phyloP scores from a whole-genome alignment of 92 coral and sea anemone species.

The Zoanthus sansibaricus region DNA sequence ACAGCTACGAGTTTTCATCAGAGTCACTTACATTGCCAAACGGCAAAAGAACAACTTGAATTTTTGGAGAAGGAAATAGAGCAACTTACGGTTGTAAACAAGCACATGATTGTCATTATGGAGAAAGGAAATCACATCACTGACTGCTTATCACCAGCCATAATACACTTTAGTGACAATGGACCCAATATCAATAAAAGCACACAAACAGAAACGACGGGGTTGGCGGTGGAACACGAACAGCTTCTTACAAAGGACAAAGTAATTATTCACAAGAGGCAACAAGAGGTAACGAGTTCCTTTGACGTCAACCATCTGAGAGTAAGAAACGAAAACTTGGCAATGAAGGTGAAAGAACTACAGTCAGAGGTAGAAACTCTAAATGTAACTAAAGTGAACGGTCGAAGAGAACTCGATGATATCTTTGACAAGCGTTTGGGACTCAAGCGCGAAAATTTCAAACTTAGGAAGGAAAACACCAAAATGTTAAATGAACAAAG shows the following conservation, averaged over 20 bases:
- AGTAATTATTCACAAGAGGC: background rate
- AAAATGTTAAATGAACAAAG: background rate
- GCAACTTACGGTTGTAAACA: background rate
- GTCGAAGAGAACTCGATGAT: background rate
- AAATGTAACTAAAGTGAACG: background rate
- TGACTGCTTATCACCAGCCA: background rate
- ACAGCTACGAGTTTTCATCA: background rate
- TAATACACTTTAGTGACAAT: background rate
- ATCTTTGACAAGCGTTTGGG: background rate
- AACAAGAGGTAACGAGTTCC: background rate
- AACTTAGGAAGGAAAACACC: slow-evolving; percentile 20
- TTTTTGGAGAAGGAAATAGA: background rate
- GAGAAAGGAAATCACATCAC: background rate
- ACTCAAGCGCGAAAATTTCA: background rate
- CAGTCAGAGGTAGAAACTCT: background rate
- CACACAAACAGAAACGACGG: background rate
- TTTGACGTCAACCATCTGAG: background rate
- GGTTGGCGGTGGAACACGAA: background rate
- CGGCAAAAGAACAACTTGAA: slow-evolving; percentile 21
- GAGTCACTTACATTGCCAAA: background rate
- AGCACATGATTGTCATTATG: background rate
- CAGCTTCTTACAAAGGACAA: background rate
- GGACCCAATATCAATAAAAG: background rate
- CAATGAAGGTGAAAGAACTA: background rate
- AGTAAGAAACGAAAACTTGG: background rate